phyloP scores from a whole-genome alignment of 2,797 vertebrate genomes.

The Graptemys geographica region DNA sequence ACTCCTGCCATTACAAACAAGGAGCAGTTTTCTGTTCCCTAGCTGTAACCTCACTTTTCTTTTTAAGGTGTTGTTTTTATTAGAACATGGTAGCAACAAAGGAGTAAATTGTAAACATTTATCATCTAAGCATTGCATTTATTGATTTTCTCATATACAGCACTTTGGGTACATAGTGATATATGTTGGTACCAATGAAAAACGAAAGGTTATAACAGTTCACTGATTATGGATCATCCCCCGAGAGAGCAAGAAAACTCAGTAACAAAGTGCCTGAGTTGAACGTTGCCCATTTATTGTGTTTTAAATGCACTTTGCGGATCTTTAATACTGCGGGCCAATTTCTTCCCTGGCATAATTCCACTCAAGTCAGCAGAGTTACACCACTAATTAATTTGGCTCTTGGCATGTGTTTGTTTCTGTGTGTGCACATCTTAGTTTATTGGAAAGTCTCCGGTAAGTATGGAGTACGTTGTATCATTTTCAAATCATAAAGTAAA shows the following conservation, averaged over 20 bases:
- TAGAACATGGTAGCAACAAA: conserved; percentile 53
- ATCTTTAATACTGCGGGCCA: conserved; percentile 49
- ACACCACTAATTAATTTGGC: conserved; percentile 34
- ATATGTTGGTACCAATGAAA: conserved; percentile 65
- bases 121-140: conserved; percentile 72
- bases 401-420: neutral
- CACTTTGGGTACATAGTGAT: conserved; percentile 64
- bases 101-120: conserved; percentile 77
- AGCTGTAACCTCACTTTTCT: conserved; percentile 56
- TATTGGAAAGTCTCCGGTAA: conserved; percentile 24
- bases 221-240: conserved; percentile 57
- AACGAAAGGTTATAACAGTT: conserved; percentile 72
- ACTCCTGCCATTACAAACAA: neutral
- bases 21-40: neutral
- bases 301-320: conserved; percentile 32
- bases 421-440: neutral
- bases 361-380: conserved; percentile 18
- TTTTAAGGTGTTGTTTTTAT: conserved; percentile 70
- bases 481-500: conserved; percentile 28
- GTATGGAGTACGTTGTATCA: conserved; percentile 25
- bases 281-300: conserved; percentile 40
- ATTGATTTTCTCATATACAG: conserved; percentile 76
- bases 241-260: conserved; percentile 13
- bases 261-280: conserved; percentile 31
- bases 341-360: conserved; percentile 13